These are phyloP conservation scores for Sebastes taczanowskii DNA, from an alignment of 2,797 vertebrate species.

Conservation along the genomic window DNA sequence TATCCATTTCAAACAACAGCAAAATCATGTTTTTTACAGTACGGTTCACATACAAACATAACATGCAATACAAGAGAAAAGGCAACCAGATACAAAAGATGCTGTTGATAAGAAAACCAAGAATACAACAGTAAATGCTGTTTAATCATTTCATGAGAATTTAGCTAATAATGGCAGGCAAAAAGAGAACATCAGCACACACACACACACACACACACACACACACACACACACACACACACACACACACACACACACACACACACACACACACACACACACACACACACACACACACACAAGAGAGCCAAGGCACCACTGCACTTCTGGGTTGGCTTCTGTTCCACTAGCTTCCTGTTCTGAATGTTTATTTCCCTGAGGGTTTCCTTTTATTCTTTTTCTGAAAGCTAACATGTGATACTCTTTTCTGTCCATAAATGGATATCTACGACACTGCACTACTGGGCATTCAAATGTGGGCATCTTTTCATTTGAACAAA, in stretches of 20 bases:
- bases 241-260: too few species aligned
- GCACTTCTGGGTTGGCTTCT: constrained; percentile 1
- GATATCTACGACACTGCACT: neutral
- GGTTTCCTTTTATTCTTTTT: neutral
- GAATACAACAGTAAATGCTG: constrained; percentile 34
- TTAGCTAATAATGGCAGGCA: constrained; percentile 29
- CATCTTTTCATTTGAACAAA: neutral
- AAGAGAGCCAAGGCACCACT: neutral
- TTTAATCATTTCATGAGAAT: constrained; percentile 19
- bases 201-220: neutral
- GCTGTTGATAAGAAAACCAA: constrained; percentile 30
- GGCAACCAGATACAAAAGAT: constrained; percentile 44
- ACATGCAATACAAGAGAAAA: constrained; percentile 65
- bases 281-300: neutral
- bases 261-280: neutral
- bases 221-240: too few species aligned
- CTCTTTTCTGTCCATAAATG: neutral
- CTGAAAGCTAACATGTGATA: neutral
- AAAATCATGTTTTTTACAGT: constrained; percentile 41
- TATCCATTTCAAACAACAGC: constrained; percentile 49
- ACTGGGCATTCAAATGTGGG: neutral
- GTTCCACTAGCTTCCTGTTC: constrained; percentile 8
- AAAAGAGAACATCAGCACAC: constrained; percentile 19
- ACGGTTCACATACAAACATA: constrained; percentile 55
- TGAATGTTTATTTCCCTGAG: neutral